Percentiles rank a stretch among this genome's conserved stretches.
Conservation (phyloP, 2,797 vertebrate species). For the Falco columbarius region DNA sequence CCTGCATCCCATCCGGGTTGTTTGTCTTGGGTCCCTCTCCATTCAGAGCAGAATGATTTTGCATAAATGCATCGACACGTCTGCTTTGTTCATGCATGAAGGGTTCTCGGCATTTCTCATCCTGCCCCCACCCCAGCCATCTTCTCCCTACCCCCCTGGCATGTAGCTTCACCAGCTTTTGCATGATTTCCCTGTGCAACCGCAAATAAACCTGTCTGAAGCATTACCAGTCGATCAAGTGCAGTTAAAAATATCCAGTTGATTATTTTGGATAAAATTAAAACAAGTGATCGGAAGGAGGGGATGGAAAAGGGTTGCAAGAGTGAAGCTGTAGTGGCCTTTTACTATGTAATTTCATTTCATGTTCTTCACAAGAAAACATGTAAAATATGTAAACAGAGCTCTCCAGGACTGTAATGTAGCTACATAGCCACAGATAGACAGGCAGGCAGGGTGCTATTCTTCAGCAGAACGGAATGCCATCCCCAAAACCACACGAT, state of each 20-base stretch:
- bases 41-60: slow-evolving; percentile 40
- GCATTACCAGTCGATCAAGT: background rate
- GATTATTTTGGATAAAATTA: background rate
- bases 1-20: slow-evolving; percentile 50
- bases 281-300: slow-evolving; percentile 19
- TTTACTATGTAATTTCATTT: slow-evolving; percentile 78
- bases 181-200: background rate
- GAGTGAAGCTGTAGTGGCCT: slow-evolving; percentile 50
- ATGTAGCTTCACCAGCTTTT: slow-evolving; percentile 11
- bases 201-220: background rate
- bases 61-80: slow-evolving; percentile 42
- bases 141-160: background rate
- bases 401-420: slow-evolving; percentile 64
- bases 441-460: slow-evolving; percentile 66
- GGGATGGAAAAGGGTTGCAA: slow-evolving; percentile 39
- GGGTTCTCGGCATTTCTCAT: slow-evolving; percentile 7
- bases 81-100: slow-evolving; percentile 36
- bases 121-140: background rate
- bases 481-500: slow-evolving; percentile 75
- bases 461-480: slow-evolving; percentile 70
- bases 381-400: slow-evolving; percentile 82
- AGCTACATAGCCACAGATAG: slow-evolving; percentile 68
- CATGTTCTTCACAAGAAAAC: slow-evolving; percentile 79
- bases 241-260: background rate
- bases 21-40: slow-evolving; percentile 60